Evolutionary conservation across 2,797 vertebrate species (phyloP).

Genomic region (Nothura maculosa): DNA sequence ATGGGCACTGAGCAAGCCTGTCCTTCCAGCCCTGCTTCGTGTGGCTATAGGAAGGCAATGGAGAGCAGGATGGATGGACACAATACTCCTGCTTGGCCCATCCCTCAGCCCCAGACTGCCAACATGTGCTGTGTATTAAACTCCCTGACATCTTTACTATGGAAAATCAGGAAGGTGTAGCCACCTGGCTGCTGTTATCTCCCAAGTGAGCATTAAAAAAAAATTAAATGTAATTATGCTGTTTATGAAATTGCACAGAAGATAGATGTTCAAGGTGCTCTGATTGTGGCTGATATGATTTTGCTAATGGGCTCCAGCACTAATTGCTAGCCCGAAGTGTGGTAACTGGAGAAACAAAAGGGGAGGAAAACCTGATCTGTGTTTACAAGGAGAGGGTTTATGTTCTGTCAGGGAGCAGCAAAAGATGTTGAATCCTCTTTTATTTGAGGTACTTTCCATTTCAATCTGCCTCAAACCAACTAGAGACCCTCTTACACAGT

Average conservation of each 20-base stretch:
- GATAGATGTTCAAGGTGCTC: constrained; percentile 49
- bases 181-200: constrained; percentile 35
- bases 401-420: neutral
- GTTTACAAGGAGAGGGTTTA: constrained; percentile 8
- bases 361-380: neutral
- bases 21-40: neutral
- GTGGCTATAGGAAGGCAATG: neutral
- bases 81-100: neutral
- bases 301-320: constrained; percentile 49
- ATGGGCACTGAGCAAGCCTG: neutral
- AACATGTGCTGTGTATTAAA: neutral
- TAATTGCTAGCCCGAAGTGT: constrained; percentile 62
- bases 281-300: constrained; percentile 70
- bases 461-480: neutral
- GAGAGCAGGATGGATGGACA: neutral
- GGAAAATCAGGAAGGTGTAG: constrained; percentile 55
- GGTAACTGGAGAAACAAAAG: neutral
- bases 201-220: neutral
- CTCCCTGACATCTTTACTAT: constrained; percentile 26
- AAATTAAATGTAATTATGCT: constrained; percentile 46
- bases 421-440: neutral
- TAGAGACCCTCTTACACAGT: neutral
- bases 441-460: neutral
- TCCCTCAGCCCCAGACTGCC: neutral
- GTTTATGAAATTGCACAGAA: constrained; percentile 66